Evolutionary conservation across 2,113 vertebrate genomes (phyloP).

Genomic region (Aix galericulata): DNA sequence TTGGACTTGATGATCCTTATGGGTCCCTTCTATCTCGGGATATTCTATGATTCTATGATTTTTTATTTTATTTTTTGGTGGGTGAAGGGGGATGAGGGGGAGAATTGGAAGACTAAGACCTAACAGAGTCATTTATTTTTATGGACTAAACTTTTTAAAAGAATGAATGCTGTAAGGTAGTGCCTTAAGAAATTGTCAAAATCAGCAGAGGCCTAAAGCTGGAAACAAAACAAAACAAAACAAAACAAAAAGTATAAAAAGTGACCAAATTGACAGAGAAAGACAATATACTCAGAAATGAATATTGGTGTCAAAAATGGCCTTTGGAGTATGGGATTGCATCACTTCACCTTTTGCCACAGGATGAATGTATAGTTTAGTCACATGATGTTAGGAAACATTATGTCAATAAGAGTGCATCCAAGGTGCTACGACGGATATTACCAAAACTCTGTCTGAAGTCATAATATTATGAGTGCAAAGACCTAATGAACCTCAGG

Average conservation of each 20-base stretch:
- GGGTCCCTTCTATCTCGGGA: too few species aligned
- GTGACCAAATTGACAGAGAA: neutral
- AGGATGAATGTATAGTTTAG: neutral
- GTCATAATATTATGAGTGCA: neutral
- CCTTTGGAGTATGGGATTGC: neutral
- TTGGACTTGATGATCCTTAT: too few species aligned
- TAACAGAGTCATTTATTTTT: neutral
- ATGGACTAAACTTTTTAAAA: neutral
- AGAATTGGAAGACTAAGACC: neutral
- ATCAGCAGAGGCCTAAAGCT: neutral
- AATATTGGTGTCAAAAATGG: neutral
- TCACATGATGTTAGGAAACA: neutral
- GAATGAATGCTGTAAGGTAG: neutral
- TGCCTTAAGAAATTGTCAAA: neutral
- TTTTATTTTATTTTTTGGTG: neutral
- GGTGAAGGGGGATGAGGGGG: too few species aligned
- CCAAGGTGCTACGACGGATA: neutral
- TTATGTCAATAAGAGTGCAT: neutral
- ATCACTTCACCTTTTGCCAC: neutral
- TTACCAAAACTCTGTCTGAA: neutral
- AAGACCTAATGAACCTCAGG: neutral
- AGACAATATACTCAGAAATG: neutral
- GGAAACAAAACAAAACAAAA: neutral
- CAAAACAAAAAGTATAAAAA: too few species aligned
- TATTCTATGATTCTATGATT: too few species aligned